Evolutionary conservation across 1,140 invertebrate genomes (phyloP).

Genomic region (Nylanderia fulva): DNA sequence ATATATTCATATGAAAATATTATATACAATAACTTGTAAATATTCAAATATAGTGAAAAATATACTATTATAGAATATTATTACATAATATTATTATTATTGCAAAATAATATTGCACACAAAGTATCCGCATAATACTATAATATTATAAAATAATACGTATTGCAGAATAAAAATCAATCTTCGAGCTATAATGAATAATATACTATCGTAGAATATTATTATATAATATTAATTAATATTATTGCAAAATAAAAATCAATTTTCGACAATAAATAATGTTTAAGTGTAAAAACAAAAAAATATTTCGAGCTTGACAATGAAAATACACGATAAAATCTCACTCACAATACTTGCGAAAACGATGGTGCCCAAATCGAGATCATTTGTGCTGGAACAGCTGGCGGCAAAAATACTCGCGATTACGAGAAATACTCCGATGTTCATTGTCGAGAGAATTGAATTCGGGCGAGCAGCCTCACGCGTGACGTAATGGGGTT

Average conservation of each 20-base stretch:
- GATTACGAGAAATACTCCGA: neutral
- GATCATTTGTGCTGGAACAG: conserved; percentile 50
- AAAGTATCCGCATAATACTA: too few relatives aligned
- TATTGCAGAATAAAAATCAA: neutral
- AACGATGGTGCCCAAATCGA: conserved; percentile 74
- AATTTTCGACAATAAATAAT: neutral
- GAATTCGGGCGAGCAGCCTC: neutral
- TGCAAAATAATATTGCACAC: too few relatives aligned
- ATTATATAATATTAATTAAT: neutral
- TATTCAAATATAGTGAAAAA: too few relatives aligned
- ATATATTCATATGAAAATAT: too few relatives aligned
- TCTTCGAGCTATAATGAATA: conserved; percentile 9
- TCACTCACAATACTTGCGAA: conserved; percentile 81
- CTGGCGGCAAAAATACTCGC: conserved; percentile 11
- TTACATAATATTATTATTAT: too few relatives aligned
- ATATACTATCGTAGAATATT: neutral
- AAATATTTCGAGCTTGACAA: neutral
- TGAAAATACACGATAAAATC: too few relatives aligned
- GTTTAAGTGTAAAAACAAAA: neutral
- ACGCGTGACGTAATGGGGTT: neutral
- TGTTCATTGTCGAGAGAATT: conserved; percentile 4
- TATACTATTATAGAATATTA: neutral
- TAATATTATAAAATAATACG: neutral
- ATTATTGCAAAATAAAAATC: too few relatives aligned
- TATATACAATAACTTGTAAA: too few relatives aligned